Evolutionary conservation across 1,140 invertebrate genomes (phyloP).

Genomic region (Drosophila cardini): DNA sequence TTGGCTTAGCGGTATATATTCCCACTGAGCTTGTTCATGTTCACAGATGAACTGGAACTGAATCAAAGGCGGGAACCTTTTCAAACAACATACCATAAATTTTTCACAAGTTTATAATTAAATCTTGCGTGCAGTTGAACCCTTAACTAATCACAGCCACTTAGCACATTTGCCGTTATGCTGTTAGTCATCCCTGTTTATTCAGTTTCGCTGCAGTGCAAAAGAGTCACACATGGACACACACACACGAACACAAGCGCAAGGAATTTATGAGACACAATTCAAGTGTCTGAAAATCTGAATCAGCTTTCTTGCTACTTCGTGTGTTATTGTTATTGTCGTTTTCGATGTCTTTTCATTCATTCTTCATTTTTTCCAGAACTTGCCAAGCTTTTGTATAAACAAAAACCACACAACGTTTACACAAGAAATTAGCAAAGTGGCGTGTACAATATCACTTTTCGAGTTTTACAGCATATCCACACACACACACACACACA

Average conservation of each 20-base stretch:
- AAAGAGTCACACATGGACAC: neutral
- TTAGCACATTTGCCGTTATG: constrained; percentile 32
- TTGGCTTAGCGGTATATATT: too few species aligned
- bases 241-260: neutral
- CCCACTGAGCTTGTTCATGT: neutral
- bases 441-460: constrained; percentile 61
- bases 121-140: constrained; percentile 2
- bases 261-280: constrained; percentile 59
- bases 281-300: constrained; percentile 56
- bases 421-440: constrained; percentile 65
- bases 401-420: constrained; percentile 61
- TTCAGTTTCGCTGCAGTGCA: constrained; percentile 13
- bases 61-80: constrained; percentile 3
- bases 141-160: constrained; percentile 36
- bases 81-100: constrained; percentile 10
- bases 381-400: constrained; percentile 43
- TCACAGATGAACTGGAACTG: neutral
- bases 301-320: constrained; percentile 65
- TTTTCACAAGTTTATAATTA: constrained; percentile 6
- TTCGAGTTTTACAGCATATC: constrained; percentile 33
- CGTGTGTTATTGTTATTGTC: too few species aligned
- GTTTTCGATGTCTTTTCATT: neutral
- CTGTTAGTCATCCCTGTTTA: constrained; percentile 38
- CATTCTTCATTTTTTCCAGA: constrained; percentile 24
- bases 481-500: constrained; percentile 17